Base-by-base conservation (phyloP, 2,888 invertebrate species). In the Odontocolon sp. region DNA sequence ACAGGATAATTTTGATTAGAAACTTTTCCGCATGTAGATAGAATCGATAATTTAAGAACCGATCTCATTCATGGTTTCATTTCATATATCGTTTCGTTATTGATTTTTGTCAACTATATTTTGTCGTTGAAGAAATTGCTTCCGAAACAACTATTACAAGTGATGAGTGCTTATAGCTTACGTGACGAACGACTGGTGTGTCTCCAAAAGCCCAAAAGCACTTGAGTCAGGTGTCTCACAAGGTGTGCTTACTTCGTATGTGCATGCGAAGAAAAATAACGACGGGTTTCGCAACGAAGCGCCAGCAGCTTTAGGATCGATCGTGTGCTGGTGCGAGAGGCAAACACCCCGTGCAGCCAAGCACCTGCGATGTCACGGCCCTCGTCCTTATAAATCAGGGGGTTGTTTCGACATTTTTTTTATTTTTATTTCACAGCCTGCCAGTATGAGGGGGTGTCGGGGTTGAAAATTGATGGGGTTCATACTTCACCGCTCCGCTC, bases 381-480 rank as follows among this genome's bases (percentile, higher is more conserved):
- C 18, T 28, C 50, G 47, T 69, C 33, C 70, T 67, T 63, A 81
- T 82, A 80, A 82, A 82, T 83, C 82, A 77, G 61, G 9, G 14
- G 56, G 45, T 72, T 64, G 67, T 77, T 78, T 50, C 70, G 67
- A 79, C 75, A 74, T 70, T 75, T 66, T 71, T 77, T 71, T 73
- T 66, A 64, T 71, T 68, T 71, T 54, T 75, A 5, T 56, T 71
- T 42, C 38, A 14, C 59, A 31, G 45, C 63, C 45, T 56, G 59
- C 45, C 63, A 38, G 47, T n/a, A 40, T 28, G 71, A 40, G 59
- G 45, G 72, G 64, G 74, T 77, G 77, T 78, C 76, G 73, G 61
- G 77, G 31, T 64, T 61, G 81, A 80, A 83, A 87, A 88, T 87
- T 84, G 86, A 88, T 87, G 86, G 84, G 80, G 77, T 78, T 84